phyloP scores from a whole-genome alignment of 2,113 vertebrate species.

The Bufo bufo region DNA sequence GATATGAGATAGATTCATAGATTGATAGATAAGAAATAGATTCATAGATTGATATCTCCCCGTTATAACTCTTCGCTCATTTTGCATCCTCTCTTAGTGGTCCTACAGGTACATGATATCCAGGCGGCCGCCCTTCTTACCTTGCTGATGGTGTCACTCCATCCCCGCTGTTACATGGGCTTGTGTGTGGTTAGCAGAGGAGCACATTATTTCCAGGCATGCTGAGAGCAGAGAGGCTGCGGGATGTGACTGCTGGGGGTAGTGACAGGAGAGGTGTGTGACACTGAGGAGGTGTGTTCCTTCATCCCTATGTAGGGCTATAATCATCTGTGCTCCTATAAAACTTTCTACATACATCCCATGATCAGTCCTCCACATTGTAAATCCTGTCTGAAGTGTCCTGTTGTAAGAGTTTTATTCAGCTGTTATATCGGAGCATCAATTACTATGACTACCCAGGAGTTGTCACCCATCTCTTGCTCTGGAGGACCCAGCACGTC shows the following conservation, averaged over 20 bases:
- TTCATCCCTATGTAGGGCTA: background rate
- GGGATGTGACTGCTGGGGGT: background rate
- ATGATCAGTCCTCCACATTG: no score
- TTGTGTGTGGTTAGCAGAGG: background rate
- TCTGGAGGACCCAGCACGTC: no score
- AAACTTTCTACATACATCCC: background rate
- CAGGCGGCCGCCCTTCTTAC: background rate
- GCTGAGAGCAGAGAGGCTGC: background rate
- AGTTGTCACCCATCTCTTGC: no score
- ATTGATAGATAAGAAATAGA: background rate
- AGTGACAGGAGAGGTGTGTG: conserved; percentile 19
- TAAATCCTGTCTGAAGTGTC: no score
- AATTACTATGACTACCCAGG: no score
- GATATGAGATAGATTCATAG: background rate
- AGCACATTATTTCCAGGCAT: conserved; percentile 15
- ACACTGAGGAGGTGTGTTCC: conserved; percentile 7
- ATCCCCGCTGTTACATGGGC: background rate
- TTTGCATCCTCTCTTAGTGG: background rate
- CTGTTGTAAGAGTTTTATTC: no score
- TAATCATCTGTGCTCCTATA: background rate
- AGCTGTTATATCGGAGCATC: no score
- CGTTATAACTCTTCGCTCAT: no score
- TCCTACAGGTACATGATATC: background rate
- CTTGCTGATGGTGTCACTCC: background rate
- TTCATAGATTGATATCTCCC: background rate